Percentiles rank a stretch among this genome's conserved stretches.
phyloP scores from a whole-genome alignment of 2,888 invertebrate species.

The Myopa testacea region DNA sequence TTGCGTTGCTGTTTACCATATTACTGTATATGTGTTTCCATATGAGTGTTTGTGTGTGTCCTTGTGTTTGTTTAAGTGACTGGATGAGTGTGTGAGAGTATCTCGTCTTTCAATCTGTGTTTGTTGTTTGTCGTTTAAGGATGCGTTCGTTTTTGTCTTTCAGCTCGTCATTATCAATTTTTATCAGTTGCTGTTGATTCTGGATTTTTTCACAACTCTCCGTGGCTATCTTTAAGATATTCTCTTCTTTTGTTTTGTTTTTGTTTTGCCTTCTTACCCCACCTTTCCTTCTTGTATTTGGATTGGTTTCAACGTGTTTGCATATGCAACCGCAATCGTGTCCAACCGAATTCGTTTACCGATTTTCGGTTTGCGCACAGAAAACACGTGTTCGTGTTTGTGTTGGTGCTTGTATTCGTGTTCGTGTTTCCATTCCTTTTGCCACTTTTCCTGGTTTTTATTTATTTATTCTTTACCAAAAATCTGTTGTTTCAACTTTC shows the following conservation, averaged over 20 bases:
- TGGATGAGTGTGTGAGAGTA: not conserved
- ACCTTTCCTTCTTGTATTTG: not conserved
- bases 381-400: not conserved
- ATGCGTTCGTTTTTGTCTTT: constrained; percentile 2
- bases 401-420: not conserved
- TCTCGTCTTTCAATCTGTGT: not conserved
- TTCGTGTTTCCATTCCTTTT: constrained; percentile 4
- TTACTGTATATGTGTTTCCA: not conserved
- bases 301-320: constrained; percentile 11
- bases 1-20: not conserved
- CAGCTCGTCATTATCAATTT: constrained; percentile 20
- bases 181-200: constrained; percentile 25
- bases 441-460: not conserved
- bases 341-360: not conserved
- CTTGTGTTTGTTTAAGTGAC: not conserved
- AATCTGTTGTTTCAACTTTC: not conserved
- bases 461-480: not conserved
- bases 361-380: not conserved
- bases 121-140: constrained; percentile 17
- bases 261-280: no score
- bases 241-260: not conserved
- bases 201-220: not conserved
- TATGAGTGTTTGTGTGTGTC: not conserved
- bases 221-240: not conserved
- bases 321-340: constrained; percentile 21